Conservation (phyloP, 2,113 vertebrate genomes). For the Lophura nycthemera region DNA sequence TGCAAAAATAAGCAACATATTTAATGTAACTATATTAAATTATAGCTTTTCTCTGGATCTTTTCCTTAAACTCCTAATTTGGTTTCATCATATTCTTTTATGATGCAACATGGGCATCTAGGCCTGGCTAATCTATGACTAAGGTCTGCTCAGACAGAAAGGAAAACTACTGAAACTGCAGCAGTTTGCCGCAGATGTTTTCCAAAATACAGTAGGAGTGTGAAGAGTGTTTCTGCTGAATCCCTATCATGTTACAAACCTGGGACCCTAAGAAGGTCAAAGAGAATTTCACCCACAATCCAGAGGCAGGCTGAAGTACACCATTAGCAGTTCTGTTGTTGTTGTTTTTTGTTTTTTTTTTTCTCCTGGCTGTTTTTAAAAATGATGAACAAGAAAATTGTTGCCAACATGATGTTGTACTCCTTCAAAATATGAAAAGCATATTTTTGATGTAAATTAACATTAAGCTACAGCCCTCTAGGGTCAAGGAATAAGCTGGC, state of each 20-base stretch:
- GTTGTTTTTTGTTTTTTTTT: neutral
- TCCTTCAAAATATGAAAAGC: neutral
- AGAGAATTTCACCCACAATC: neutral
- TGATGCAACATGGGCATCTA: neutral
- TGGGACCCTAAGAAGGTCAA: neutral
- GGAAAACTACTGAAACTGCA: neutral
- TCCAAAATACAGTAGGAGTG: neutral
- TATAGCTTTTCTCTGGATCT: neutral
- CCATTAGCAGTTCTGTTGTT: neutral
- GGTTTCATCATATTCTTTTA: neutral
- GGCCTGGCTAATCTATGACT: neutral
- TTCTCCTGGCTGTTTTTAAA: neutral
- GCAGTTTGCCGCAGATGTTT: neutral
- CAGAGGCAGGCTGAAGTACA: neutral
- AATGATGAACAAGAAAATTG: neutral
- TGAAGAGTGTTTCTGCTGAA: neutral
- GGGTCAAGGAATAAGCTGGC: neutral
- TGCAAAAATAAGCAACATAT: neutral
- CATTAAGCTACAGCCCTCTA: neutral
- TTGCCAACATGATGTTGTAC: neutral
- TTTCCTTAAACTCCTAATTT: neutral
- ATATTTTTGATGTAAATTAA: neutral
- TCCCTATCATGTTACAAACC: neutral
- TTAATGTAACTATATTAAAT: neutral
- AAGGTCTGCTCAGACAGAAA: neutral